phyloP scores from a whole-genome alignment of 2,797 vertebrate genomes.

The Leptodactylus fallax region DNA sequence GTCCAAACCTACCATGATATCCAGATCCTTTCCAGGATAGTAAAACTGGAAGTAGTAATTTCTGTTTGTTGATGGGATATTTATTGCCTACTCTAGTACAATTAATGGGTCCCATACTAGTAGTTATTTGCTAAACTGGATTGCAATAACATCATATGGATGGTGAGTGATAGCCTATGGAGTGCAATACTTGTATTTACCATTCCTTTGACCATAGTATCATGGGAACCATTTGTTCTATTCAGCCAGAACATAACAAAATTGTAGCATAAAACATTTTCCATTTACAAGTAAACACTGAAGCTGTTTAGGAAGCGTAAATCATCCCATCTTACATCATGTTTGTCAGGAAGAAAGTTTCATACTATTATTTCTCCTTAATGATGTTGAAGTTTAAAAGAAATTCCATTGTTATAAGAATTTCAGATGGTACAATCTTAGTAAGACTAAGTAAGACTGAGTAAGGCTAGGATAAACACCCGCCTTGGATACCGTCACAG shows the following conservation, averaged over 20 bases:
- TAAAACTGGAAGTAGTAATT: slow-evolving; percentile 29
- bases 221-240: background rate
- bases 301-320: background rate
- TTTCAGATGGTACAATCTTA: background rate
- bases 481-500: too few species aligned
- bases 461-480: too few species aligned
- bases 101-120: slow-evolving; percentile 46
- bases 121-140: slow-evolving; percentile 33
- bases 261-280: slow-evolving; percentile 6
- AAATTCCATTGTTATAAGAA: background rate
- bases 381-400: background rate
- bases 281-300: background rate
- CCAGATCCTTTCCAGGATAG: background rate
- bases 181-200: background rate
- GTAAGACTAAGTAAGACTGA: background rate
- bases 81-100: slow-evolving; percentile 16
- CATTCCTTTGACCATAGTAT: background rate
- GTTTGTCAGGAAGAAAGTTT: background rate
- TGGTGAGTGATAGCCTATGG: slow-evolving; percentile 33
- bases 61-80: slow-evolving; percentile 2
- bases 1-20: background rate
- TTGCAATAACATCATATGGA: slow-evolving; percentile 7
- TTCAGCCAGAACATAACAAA: background rate
- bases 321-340: background rate
- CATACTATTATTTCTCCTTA: background rate